These are phyloP conservation scores for Solenopsis fugax DNA, from an alignment of 1,140 invertebrate genomes.

Conservation along the genomic window DNA sequence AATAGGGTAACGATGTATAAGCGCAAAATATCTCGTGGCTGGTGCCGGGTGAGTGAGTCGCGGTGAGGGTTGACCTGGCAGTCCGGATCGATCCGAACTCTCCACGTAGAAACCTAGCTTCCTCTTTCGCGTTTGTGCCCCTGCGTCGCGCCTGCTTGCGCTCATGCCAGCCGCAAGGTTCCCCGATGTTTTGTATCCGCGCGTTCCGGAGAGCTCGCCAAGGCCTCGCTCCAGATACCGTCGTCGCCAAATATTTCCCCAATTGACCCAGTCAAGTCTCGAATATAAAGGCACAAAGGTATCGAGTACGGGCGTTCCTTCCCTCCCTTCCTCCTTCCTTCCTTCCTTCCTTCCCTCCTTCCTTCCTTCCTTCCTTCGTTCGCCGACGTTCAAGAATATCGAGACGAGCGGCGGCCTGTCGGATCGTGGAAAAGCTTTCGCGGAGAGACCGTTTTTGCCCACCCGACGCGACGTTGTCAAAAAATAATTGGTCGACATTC, in stretches of 20 bases:
- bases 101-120: slow-evolving; percentile 74
- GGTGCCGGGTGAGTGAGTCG: slow-evolving; percentile 69
- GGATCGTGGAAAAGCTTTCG: neutral
- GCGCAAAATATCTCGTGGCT: slow-evolving; percentile 71
- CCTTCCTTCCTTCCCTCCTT: no score
- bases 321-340: no score
- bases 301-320: neutral
- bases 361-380: no score
- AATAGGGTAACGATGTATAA: slow-evolving; percentile 75
- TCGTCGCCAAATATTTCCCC: slow-evolving; percentile 71
- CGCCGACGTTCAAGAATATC: neutral
- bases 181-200: slow-evolving; percentile 72
- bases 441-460: neutral
- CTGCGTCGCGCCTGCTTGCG: slow-evolving; percentile 76
- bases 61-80: slow-evolving; percentile 79
- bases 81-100: slow-evolving; percentile 77
- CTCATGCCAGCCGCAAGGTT: slow-evolving; percentile 75
- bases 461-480: neutral
- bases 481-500: slow-evolving; percentile 20
- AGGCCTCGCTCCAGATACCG: slow-evolving; percentile 63
- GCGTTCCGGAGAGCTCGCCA: slow-evolving; percentile 38
- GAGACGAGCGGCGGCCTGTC: neutral
- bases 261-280: slow-evolving; percentile 52
- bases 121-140: slow-evolving; percentile 75
- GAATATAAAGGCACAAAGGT: slow-evolving; percentile 20